Conservation (phyloP, 2,888 invertebrate species). For the Scelioninae gen. 1 region DNA sequence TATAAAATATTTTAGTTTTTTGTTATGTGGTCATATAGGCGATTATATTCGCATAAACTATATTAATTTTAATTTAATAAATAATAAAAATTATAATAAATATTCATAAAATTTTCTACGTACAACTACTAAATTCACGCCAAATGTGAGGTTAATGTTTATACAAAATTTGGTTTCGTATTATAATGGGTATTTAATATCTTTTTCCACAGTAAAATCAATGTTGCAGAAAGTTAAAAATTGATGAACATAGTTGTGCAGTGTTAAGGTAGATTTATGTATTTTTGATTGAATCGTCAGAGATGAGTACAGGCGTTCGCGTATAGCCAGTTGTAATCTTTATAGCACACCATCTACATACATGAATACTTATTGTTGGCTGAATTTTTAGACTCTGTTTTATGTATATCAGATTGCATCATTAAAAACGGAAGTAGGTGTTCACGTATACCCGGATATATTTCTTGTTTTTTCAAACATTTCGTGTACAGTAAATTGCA, state of each 20-base stretch:
- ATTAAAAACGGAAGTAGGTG: conserved; percentile 28
- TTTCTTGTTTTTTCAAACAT: neutral
- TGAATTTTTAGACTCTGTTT: conserved; percentile 12
- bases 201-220: neutral
- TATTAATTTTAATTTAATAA: too few species aligned
- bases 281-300: conserved; percentile 22
- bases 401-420: conserved; percentile 21
- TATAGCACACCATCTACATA: conserved; percentile 30
- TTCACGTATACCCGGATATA: conserved; percentile 15
- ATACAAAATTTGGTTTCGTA: neutral
- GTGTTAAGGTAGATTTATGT: conserved; percentile 15
- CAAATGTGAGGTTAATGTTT: too few species aligned
- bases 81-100: too few species aligned
- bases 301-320: conserved; percentile 6
- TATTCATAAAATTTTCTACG: too few species aligned
- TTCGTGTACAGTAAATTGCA: conserved; percentile 16
- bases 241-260: conserved; percentile 7
- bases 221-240: neutral
- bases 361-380: conserved; percentile 22
- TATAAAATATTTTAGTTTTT: too few species aligned
- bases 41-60: too few species aligned
- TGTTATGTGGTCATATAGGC: too few species aligned
- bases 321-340: conserved; percentile 12
- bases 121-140: too few species aligned
- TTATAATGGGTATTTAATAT: neutral